Evolutionary conservation across 2,888 invertebrate genomes (phyloP).

Genomic region (Diarsia brunnea): DNA sequence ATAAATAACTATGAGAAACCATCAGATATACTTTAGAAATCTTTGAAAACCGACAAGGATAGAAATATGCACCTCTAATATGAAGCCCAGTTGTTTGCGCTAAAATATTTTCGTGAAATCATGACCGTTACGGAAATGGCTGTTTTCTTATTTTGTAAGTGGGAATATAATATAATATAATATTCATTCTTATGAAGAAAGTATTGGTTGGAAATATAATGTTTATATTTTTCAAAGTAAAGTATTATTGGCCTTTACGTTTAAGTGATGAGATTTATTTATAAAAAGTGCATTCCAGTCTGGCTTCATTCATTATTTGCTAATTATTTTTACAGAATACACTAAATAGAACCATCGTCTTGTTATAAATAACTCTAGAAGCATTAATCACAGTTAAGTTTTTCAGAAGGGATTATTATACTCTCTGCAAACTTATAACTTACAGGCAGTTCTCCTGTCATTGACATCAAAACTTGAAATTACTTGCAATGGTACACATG

Average conservation of each 20-base stretch:
- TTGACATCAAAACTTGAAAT: too few species aligned
- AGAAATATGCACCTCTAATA: not conserved
- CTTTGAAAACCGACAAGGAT: not conserved
- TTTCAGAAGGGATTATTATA: too few species aligned
- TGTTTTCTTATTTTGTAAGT: not conserved
- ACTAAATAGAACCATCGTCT: not conserved
- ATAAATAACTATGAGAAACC: not conserved
- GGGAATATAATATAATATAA: not conserved
- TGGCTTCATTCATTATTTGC: not conserved
- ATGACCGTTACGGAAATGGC: conserved; percentile 3
- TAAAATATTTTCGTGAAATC: conserved; percentile 19
- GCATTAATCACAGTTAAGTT: too few species aligned
- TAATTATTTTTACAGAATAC: not conserved
- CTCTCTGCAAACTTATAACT: too few species aligned
- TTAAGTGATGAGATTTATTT: too few species aligned
- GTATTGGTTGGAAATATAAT: not conserved
- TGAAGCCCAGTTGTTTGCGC: conserved; percentile 2
- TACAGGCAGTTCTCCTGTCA: too few species aligned
- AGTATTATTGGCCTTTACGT: too few species aligned
- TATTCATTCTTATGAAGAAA: not conserved
- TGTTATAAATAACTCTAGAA: too few species aligned
- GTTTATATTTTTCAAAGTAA: conserved; percentile 18
- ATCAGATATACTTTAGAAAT: not conserved
- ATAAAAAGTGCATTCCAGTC: not conserved
- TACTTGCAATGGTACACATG: too few species aligned